Evolutionary conservation across 2,797 vertebrate genomes (phyloP).

Genomic region (Rhabdophis nuchalis): DNA sequence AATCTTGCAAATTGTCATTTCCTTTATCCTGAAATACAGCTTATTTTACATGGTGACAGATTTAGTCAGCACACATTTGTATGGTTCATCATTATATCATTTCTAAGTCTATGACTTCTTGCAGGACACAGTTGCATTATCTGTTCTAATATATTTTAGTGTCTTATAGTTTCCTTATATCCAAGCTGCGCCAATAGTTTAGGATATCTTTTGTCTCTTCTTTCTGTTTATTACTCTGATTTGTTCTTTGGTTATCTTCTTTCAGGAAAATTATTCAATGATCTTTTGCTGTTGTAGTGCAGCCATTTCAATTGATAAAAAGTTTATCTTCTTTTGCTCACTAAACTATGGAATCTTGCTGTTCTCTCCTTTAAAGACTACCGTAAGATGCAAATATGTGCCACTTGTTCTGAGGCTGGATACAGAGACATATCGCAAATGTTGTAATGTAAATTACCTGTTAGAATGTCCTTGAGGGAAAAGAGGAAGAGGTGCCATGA

Average conservation of each 20-base stretch:
- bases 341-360: not conserved
- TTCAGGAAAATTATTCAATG: not conserved
- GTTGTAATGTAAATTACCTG: not conserved
- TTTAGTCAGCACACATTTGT: not conserved
- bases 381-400: not conserved
- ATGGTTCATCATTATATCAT: not conserved
- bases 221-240: not conserved
- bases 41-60: not conserved
- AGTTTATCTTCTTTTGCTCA: not conserved
- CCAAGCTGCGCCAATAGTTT: not conserved
- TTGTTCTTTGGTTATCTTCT: not conserved
- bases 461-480: not conserved
- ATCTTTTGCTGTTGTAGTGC: not conserved
- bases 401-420: not conserved
- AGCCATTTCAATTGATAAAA: not conserved
- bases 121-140: not conserved
- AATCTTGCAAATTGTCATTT: not conserved
- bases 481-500: not conserved
- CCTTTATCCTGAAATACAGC: not conserved
- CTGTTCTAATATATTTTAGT: not conserved
- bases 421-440: not conserved
- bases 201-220: not conserved
- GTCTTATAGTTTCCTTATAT: not conserved
- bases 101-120: not conserved
- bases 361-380: not conserved